phyloP scores from a whole-genome alignment of 1,140 invertebrate genomes.

The Periplaneta americana region DNA sequence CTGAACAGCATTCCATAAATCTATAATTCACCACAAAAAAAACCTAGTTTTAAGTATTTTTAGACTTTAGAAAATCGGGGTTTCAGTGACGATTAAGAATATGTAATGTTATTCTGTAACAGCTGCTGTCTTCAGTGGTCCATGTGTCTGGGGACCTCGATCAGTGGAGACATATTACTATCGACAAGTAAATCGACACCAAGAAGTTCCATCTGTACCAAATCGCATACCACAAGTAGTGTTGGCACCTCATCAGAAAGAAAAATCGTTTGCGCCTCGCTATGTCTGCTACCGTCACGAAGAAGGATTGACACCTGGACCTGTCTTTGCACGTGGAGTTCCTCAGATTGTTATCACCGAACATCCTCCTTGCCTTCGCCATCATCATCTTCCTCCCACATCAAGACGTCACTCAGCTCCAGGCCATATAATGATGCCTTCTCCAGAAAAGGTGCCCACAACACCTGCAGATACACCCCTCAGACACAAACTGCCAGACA shows the following conservation, averaged over 20 bases:
- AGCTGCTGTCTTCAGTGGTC: slow-evolving; percentile 10
- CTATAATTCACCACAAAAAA: too few species aligned
- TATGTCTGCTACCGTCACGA: not conserved
- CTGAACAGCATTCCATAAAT: too few species aligned
- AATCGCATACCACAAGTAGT: not conserved
- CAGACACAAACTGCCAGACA: not conserved
- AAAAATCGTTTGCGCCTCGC: not conserved
- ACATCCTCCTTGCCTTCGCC: not conserved
- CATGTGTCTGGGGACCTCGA: slow-evolving; percentile 5
- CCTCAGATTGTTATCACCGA: not conserved
- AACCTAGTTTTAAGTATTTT: too few species aligned
- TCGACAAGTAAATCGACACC: not conserved
- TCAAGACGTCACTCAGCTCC: not conserved
- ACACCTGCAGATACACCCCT: not conserved
- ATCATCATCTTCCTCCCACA: not conserved
- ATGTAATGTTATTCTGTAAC: slow-evolving; percentile 1
- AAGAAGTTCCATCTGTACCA: not conserved
- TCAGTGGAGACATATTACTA: slow-evolving; percentile 4
- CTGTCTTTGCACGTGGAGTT: not conserved
- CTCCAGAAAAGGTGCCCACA: not conserved
- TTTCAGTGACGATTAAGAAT: too few species aligned
- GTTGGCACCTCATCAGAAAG: not conserved
- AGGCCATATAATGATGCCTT: not conserved
- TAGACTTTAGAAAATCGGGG: too few species aligned
- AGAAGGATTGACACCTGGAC: not conserved